Percentiles rank a stretch among this genome's conserved stretches.
These are phyloP conservation scores for Caenorhabditis sp. DNA, from an alignment of 2,888 invertebrate genomes.

Conservation along the genomic window DNA sequence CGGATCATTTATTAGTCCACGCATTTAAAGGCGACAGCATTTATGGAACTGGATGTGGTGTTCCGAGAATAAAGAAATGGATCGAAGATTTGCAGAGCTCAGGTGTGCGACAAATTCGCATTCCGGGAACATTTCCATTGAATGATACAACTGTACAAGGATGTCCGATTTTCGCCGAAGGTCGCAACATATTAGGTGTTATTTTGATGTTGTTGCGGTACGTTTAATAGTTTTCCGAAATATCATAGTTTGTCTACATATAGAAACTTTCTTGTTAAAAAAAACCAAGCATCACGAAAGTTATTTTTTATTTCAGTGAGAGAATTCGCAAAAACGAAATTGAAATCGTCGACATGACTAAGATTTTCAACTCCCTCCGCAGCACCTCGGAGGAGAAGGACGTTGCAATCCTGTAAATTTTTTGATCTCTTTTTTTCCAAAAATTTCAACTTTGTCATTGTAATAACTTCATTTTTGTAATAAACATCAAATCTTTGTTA, in stretches of 20 bases:
- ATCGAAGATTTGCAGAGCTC: slow-evolving; percentile 29
- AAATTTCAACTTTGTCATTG: background rate
- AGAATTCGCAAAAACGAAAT: slow-evolving; percentile 32
- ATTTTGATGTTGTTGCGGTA: slow-evolving; percentile 50
- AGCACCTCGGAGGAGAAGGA: slow-evolving; percentile 9
- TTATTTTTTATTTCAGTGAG: slow-evolving; percentile 18
- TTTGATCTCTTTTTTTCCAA: slow-evolving; percentile 2
- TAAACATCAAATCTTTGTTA: background rate
- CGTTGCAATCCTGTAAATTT: background rate
- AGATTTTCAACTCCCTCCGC: slow-evolving; percentile 30
- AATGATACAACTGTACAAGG: slow-evolving; percentile 30
- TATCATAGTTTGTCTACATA: background rate
- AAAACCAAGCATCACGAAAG: background rate
- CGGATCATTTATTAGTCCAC: slow-evolving; percentile 52
- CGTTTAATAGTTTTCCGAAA: background rate
- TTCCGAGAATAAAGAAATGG: slow-evolving; percentile 40
- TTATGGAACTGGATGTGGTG: slow-evolving; percentile 44
- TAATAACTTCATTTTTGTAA: background rate
- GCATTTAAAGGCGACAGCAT: slow-evolving; percentile 46
- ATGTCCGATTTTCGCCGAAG: slow-evolving; percentile 42
- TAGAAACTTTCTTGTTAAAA: background rate
- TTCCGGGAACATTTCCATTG: slow-evolving; percentile 46
- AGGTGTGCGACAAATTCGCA: slow-evolving; percentile 24
- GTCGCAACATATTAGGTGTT: slow-evolving; percentile 52
- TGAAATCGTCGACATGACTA: slow-evolving; percentile 35